These are phyloP conservation scores for Loriculus beryllinus DNA, from an alignment of 2,797 vertebrate genomes.

Conservation along the genomic window DNA sequence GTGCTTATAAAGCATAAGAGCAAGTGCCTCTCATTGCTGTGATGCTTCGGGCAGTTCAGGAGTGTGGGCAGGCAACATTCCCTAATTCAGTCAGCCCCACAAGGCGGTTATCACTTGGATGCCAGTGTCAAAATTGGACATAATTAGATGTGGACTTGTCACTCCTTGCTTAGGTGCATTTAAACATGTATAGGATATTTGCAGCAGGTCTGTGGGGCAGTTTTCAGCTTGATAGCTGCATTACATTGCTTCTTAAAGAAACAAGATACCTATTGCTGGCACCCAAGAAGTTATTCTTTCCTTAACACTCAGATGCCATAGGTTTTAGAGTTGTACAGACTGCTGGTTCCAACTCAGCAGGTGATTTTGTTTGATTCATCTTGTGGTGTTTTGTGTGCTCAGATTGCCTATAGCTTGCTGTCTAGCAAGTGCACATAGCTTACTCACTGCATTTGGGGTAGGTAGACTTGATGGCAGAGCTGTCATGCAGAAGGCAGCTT, in stretches of 20 bases:
- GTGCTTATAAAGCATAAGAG: background rate
- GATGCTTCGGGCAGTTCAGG: background rate
- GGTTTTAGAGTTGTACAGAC: background rate
- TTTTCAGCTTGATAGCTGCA: background rate
- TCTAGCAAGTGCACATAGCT: background rate
- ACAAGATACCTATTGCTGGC: background rate
- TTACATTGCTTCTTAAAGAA: background rate
- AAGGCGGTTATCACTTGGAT: background rate
- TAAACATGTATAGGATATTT: background rate
- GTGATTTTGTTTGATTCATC: background rate
- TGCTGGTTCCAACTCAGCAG: background rate
- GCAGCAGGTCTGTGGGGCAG: background rate
- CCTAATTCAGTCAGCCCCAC: background rate
- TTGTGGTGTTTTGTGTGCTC: background rate
- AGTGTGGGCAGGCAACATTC: background rate
- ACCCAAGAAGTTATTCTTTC: background rate
- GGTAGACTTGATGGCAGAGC: background rate
- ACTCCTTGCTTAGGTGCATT: background rate
- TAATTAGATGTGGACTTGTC: background rate
- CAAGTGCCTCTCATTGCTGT: background rate
- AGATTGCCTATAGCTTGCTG: background rate
- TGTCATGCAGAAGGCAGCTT: background rate
- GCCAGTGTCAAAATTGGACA: background rate
- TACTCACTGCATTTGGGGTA: background rate
- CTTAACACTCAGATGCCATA: background rate